Evolutionary conservation across 2,113 vertebrate species (phyloP), one percentile per base, ranked within the genome.

Genomic region (Parus major): DNA sequence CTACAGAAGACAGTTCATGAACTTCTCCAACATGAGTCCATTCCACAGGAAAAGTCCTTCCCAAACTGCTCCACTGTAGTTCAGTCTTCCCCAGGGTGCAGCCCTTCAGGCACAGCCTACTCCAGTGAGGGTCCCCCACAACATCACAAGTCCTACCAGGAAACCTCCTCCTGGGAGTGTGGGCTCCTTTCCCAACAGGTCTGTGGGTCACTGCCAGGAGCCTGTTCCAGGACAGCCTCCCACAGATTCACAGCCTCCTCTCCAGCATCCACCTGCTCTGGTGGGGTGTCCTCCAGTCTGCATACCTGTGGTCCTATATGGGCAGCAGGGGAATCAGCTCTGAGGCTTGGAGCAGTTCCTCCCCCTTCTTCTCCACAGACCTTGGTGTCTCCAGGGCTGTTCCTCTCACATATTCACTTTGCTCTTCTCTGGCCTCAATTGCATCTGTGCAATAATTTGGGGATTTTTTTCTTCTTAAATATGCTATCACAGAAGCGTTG

Each of bases 111-210:
- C 42, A 65, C 3, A 36, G 50, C 3, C 42, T 65, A 4, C 22
- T 65, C 27, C 59, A 20, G 0, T 3, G 3, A 15, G 52, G 5
- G 27, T 36, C 3, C 27, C 29, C 4, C 31, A 33, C 12, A 19
- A 15, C 2, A 22, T 17, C 41, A 79, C 33, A 57, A 28, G 31
- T 1, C 8, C 27, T 12, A 3, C 2, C 36, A 36, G 76, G 15
- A 59, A 31, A 28, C 4, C 33, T 44, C 5, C 22, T 44, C 2
- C 52, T n/a, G n/a, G n/a, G n/a, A 66, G 10, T 0, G 0, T 16
- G 36, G 44, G 23, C 2, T 66, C 39, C 33, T 66, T 33, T 66
- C 23, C n/a, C 15, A 19, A 41, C 0, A 0, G 44, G 24, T 35
- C 13, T 64, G 57, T 41, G 71, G 7, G 29, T 63, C 7, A 33